Base-by-base conservation (phyloP, 1,140 invertebrate species). In the Ceratina japonica region DNA sequence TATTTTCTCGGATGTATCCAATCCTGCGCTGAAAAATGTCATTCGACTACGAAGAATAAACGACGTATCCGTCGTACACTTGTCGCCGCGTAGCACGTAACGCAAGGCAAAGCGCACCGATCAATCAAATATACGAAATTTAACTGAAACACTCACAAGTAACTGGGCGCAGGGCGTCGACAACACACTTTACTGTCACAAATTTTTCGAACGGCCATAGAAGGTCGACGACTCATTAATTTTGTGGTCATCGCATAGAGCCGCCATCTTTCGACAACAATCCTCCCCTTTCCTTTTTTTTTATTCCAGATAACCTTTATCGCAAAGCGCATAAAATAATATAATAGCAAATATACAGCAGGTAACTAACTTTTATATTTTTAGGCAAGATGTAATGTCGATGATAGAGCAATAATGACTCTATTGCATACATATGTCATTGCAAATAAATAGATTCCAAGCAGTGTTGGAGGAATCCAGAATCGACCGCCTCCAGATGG, bases 151-250 rank as follows among this genome's bases (percentile, higher is more conserved):
- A 90, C 87, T 90, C 88, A 90, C 89, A 58, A 88, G 83, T 73
- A 90, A 91, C 87, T 90, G 90, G 90, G 90, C 90, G 90, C 87
- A 89, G 90, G 90, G 90, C 90, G 90, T 91, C 88, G 88, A 90
- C 89, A 86, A 83, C 75, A 82, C 83, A 69, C 71, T 86, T 76
- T 74, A 85, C 62, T 73, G 83, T 85, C 80, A 85, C 80, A 78
- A 65, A 85, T 72, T 58, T 70, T 71, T 74, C 22, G 22, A 81
- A 68, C 24, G 16, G 10, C 13, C n/a, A 52, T 73, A 81, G 80
- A 81, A 27, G 24, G 62, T 18, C 52, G 15, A 68, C 75, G 13
- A 63, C 27, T 44, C 22, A n/a, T 1, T 20, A 51, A 71, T 31
- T 64, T 56, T 3, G 24, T 22, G 12, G 22, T 54, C 37, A 3